Evolutionary conservation across 2,797 vertebrate genomes (phyloP).

Genomic region (Ceryle rudis): DNA sequence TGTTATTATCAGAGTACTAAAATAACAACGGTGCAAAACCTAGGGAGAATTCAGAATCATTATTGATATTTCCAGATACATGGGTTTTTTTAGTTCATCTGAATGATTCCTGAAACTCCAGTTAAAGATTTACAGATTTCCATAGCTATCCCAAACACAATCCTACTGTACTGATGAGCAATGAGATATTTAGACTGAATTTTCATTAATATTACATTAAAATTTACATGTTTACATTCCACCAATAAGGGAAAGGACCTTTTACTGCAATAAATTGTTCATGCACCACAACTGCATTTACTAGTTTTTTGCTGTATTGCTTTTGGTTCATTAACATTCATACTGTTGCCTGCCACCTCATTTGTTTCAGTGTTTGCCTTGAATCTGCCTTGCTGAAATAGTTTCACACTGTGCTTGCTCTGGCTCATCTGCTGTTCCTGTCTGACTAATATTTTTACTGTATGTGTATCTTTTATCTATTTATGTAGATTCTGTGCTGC

Average conservation of each 20-base stretch:
- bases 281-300: conserved; percentile 70
- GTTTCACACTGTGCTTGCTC: conserved; percentile 45
- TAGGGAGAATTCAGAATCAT: not conserved
- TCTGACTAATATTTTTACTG: conserved; percentile 16
- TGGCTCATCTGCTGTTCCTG: conserved; percentile 42
- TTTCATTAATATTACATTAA: conserved; percentile 22
- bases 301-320: conserved; percentile 61
- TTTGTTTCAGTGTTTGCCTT: conserved; percentile 73
- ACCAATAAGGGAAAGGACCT: conserved; percentile 32
- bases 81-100: conserved; percentile 5
- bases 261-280: conserved; percentile 63
- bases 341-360: conserved; percentile 63
- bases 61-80: not conserved
- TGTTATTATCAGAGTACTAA: not conserved
- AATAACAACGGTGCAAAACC: not conserved
- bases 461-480: conserved; percentile 25
- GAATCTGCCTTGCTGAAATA: conserved; percentile 70
- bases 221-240: conserved; percentile 31
- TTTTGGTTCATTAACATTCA: conserved; percentile 75
- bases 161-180: conserved; percentile 9
- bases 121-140: conserved; percentile 45
- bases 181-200: not conserved
- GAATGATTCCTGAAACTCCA: conserved; percentile 1
- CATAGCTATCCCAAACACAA: not conserved
- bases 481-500: conserved; percentile 6